Percentiles rank a stretch among this genome's conserved stretches.
Conservation (phyloP, 1,140 invertebrate species). For the Trachymyrmex cornetzi region DNA sequence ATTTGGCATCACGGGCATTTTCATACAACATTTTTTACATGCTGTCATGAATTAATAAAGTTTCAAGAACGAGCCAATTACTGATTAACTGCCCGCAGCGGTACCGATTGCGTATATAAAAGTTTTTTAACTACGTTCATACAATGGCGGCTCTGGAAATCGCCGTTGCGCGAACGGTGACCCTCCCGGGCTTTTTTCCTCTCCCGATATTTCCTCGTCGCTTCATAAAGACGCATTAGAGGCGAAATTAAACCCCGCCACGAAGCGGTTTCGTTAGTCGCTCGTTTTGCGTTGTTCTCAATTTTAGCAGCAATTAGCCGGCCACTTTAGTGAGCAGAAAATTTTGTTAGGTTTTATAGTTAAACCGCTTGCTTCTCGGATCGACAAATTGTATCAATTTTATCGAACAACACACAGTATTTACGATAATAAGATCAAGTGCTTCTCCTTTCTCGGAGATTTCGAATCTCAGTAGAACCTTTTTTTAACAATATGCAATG, state of each 20-base stretch:
- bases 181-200: not conserved
- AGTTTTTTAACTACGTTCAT: slow-evolving; percentile 49
- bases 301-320: slow-evolving; percentile 41
- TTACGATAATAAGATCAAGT: not conserved
- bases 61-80: slow-evolving; percentile 48
- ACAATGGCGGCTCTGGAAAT: slow-evolving; percentile 13
- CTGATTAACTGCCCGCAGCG: slow-evolving; percentile 31
- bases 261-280: slow-evolving; percentile 22
- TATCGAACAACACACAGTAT: not conserved
- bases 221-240: slow-evolving; percentile 59
- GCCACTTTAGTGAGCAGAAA: slow-evolving; percentile 14
- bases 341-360: slow-evolving; percentile 48
- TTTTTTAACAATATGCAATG: not conserved
- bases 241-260: slow-evolving; percentile 56
- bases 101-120: slow-evolving; percentile 43
- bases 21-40: not conserved
- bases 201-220: slow-evolving; percentile 46
- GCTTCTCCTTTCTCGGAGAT: not conserved
- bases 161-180: not conserved
- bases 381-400: slow-evolving; percentile 4
- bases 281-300: slow-evolving; percentile 60
- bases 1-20: not conserved
- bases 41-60: slow-evolving; percentile 11
- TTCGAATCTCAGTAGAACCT: not conserved
- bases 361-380: not conserved